Evolutionary conservation across 2,113 vertebrate genomes (phyloP).

Genomic region (Rhea americana): DNA sequence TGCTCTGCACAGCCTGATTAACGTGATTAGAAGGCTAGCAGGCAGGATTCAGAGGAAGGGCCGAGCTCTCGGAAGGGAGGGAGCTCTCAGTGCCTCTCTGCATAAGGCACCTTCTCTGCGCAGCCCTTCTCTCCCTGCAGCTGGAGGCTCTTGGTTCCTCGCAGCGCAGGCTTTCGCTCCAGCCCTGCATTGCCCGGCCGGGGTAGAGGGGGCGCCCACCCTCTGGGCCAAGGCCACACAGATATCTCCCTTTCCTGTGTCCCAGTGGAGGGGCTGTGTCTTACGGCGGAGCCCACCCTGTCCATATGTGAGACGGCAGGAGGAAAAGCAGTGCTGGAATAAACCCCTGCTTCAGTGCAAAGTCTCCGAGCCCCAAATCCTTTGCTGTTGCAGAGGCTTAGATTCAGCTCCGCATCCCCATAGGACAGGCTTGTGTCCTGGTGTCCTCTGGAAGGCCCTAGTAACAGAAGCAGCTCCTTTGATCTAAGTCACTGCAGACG

Average conservation of each 20-base stretch:
- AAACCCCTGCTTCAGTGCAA: background rate
- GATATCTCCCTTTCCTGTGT: background rate
- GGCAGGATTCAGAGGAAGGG: background rate
- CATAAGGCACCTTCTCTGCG: background rate
- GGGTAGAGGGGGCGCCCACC: background rate
- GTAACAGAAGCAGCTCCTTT: background rate
- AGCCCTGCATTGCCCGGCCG: background rate
- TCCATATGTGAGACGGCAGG: background rate
- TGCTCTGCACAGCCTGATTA: slow-evolving; percentile 29
- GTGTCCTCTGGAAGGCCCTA: background rate
- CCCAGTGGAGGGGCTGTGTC: background rate
- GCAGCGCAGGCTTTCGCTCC: background rate
- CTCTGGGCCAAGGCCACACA: background rate
- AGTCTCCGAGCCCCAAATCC: background rate
- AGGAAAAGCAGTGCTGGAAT: background rate
- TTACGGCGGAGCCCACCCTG: background rate
- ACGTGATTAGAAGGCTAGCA: slow-evolving; percentile 19
- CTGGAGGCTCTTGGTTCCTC: background rate
- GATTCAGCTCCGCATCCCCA: background rate
- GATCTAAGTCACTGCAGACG: background rate
- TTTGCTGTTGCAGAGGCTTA: background rate
- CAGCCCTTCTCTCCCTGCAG: background rate
- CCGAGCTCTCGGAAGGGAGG: background rate
- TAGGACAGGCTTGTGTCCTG: background rate
- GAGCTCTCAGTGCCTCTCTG: background rate